Percentiles rank a stretch among this genome's conserved stretches.
phyloP scores from a whole-genome alignment of 2,113 vertebrate genomes.

The Zosterops pallidus region DNA sequence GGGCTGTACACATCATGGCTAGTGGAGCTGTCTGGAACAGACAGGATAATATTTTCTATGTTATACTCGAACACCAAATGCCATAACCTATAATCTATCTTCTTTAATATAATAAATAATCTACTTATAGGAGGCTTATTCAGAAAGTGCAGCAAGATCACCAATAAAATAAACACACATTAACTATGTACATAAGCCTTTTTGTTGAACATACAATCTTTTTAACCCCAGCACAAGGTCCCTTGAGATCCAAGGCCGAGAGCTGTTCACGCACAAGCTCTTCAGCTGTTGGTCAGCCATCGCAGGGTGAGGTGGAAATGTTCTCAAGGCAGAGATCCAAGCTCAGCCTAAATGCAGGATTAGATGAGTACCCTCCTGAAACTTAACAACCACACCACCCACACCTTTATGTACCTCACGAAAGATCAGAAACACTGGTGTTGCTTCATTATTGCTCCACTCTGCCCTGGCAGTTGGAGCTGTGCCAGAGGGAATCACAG shows the following conservation, averaged over 20 bases:
- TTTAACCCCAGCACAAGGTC: background rate
- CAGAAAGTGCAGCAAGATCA: slow-evolving; percentile 43
- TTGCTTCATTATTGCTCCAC: background rate
- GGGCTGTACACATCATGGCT: background rate
- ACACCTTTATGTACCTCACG: background rate
- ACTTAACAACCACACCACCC: background rate
- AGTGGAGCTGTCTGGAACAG: background rate
- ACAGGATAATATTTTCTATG: background rate
- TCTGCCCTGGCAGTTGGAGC: background rate
- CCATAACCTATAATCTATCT: background rate
- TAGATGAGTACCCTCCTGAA: background rate
- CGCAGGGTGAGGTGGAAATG: background rate
- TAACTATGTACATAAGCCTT: slow-evolving; percentile 45
- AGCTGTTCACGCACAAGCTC: background rate
- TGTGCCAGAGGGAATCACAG: background rate
- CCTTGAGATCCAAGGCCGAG: background rate
- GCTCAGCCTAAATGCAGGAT: background rate
- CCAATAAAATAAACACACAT: slow-evolving; percentile 32
- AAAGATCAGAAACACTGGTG: background rate
- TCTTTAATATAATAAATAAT: slow-evolving; percentile 47
- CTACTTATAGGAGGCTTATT: slow-evolving; percentile 28
- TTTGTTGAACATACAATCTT: background rate
- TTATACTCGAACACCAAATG: background rate
- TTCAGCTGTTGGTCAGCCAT: background rate
- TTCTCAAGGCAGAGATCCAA: background rate